phyloP scores from a whole-genome alignment of 2,797 vertebrate species.

The Potorous gilbertii region DNA sequence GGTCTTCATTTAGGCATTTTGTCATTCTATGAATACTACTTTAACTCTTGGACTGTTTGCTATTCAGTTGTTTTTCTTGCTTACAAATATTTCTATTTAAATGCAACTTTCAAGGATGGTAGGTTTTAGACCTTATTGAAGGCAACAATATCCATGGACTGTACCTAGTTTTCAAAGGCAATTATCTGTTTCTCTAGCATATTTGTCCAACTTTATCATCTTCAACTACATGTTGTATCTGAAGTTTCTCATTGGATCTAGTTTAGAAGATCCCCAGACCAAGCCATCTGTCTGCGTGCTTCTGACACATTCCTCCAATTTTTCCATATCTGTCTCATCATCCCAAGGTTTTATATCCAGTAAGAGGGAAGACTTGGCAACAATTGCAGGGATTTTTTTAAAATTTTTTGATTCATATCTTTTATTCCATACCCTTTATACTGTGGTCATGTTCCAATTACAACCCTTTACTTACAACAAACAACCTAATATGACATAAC shows the following conservation, averaged over 20 bases:
- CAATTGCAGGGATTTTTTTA: constrained; percentile 90
- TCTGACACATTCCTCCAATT: constrained; percentile 95
- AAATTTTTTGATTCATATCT: constrained; percentile 92
- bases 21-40: not conserved
- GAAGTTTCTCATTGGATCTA: constrained; percentile 95
- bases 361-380: constrained; percentile 95
- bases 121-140: constrained; percentile 96
- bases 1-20: not conserved
- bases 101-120: constrained; percentile 43
- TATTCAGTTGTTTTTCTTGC: constrained; percentile 16
- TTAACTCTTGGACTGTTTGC: not conserved
- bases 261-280: constrained; percentile 96
- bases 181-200: constrained; percentile 95
- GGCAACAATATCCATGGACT: constrained; percentile 97
- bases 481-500: not conserved
- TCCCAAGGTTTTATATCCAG: constrained; percentile 97
- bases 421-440: not conserved
- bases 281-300: constrained; percentile 94
- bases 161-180: constrained; percentile 95
- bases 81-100: constrained; percentile 84
- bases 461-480: not conserved
- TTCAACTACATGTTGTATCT: constrained; percentile 97
- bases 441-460: not conserved
- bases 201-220: constrained; percentile 98
- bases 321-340: constrained; percentile 96